Evolutionary conservation across 2,888 invertebrate species (phyloP).

Genomic region (Ornithoptera alexandrae): DNA sequence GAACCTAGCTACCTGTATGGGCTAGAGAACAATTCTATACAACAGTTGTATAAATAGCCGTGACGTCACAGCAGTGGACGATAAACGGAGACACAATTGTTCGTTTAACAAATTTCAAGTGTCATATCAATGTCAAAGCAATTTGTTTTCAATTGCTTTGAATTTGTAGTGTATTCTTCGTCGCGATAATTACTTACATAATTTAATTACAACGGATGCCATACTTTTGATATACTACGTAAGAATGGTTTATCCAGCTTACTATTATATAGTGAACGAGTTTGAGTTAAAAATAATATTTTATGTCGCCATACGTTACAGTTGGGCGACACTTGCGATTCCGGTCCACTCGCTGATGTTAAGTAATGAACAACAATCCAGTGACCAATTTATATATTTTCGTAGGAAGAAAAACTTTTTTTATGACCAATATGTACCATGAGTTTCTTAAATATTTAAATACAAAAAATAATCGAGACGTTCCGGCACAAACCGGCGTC

Average conservation of each 20-base stretch:
- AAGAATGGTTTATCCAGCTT: too few species aligned
- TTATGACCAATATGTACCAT: too few species aligned
- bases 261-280: too few species aligned
- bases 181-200: background rate
- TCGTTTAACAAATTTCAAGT: background rate
- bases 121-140: background rate
- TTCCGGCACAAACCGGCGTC: constrained; percentile 3
- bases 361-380: too few species aligned
- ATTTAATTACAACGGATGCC: background rate
- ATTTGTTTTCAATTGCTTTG: constrained; percentile 8
- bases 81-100: background rate
- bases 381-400: too few species aligned
- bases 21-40: constrained; percentile 6
- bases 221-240: too few species aligned
- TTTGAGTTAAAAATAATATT: too few species aligned
- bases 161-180: constrained; percentile 4
- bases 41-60: background rate
- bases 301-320: too few species aligned
- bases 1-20: background rate
- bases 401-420: too few species aligned
- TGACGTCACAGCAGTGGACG: constrained; percentile 4
- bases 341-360: too few species aligned
- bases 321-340: too few species aligned
- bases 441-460: background rate
- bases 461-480: background rate